Base-by-base conservation (phyloP, 1,140 invertebrate genomes). In the Lamellibrachia luymesi region DNA sequence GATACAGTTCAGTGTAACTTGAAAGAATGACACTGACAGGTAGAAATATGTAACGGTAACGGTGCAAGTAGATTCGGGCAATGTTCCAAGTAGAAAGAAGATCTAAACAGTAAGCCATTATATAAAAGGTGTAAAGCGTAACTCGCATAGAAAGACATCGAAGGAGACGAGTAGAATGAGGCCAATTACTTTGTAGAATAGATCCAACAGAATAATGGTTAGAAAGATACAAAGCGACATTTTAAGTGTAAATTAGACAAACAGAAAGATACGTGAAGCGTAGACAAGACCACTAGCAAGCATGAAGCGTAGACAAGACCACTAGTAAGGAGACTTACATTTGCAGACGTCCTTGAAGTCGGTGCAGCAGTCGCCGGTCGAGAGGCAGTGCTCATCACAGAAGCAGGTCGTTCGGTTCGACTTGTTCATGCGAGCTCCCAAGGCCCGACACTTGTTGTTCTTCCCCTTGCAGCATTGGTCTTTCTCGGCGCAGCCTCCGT, bases 291-390 rank as follows among this genome's bases (percentile, higher is more conserved):
- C 38, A 38, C 38, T 38, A 38, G 38, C 38, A 38, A 38, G 38
- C 38, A 38, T 38, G 38, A 38, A 38, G 38, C 38, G 64, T 6
- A 80, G 64, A 80, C 13, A 80, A 80, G 2, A 80, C 25, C 64
- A 17, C 13, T 17, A 80, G 64, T 80, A 90, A n/a, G 22, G 25
- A 10, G 80, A 92, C 94, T 94, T 94, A 95, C 95, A 93, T 94
- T 94, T 93, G 93, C 95, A 95, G n/a, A 93, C 89, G 91, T 94
- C 92, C 51, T 94, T 92, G 92, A 94, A 95, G 93, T 95, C 95
- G 51, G 93, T 94, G 92, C 95, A 95, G 94, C 95, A 95, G 91
- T 95, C 95, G n/a, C 94, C 94, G 94, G 94, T 94, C 6, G 93
- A 93, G 52, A 94, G 92, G 92, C 95, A 95, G 52, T 94, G 94